Evolutionary conservation across 1,140 invertebrate species (phyloP).

Genomic region (Thaumetopoea pityocampa): DNA sequence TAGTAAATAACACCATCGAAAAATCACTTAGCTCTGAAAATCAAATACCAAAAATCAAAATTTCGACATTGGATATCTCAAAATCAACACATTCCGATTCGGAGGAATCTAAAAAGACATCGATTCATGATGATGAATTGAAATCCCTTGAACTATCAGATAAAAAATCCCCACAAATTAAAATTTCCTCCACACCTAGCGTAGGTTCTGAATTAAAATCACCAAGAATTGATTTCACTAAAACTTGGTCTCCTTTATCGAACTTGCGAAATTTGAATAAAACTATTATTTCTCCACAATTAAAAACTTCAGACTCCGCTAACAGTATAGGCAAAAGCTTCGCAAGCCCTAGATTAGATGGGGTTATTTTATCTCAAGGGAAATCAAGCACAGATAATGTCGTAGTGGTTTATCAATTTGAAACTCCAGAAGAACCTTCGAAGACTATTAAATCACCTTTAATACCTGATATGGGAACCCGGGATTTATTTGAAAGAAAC

Average conservation of each 20-base stretch:
- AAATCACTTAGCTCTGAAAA: conserved; percentile 32
- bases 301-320: conserved; percentile 55
- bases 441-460: conserved; percentile 50
- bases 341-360: conserved; percentile 58
- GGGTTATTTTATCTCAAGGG: conserved; percentile 63
- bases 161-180: conserved; percentile 38
- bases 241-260: conserved; percentile 55
- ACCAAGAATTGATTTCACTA: conserved; percentile 49
- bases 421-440: conserved; percentile 47
- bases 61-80: conserved; percentile 57
- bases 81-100: conserved; percentile 46
- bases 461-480: conserved; percentile 49
- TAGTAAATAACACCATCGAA: conserved; percentile 31
- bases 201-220: conserved; percentile 49
- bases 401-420: conserved; percentile 66
- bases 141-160: conserved; percentile 41
- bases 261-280: conserved; percentile 58
- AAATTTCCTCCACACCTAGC: conserved; percentile 48
- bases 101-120: conserved; percentile 48
- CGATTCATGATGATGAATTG: conserved; percentile 38
- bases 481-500: conserved; percentile 53
- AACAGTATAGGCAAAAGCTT: conserved; percentile 47
- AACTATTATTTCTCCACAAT: conserved; percentile 29
- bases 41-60: conserved; percentile 60
- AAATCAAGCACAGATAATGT: conserved; percentile 64